Conservation (phyloP, 2,888 invertebrate genomes). For the Pristionchus japonicus region DNA sequence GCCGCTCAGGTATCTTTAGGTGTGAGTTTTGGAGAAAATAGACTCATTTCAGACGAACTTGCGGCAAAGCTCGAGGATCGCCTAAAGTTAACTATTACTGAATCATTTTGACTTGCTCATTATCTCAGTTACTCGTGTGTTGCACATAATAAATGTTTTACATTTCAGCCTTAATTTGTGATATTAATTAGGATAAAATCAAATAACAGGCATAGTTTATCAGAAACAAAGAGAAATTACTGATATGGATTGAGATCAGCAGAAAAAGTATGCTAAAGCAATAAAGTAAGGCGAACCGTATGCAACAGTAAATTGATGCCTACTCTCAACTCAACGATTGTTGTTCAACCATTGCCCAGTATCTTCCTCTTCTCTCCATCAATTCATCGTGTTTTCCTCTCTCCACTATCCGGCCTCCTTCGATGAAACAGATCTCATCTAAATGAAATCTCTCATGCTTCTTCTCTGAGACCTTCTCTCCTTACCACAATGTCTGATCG, state of each 20-base stretch:
- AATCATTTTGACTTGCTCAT: background rate
- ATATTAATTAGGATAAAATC: too few relatives aligned
- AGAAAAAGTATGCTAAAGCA: background rate
- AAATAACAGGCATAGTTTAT: too few relatives aligned
- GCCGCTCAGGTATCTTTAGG: background rate
- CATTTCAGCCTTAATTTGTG: background rate
- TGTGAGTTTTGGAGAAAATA: background rate
- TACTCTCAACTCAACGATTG: slow-evolving; percentile 1
- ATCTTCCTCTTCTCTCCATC: slow-evolving; percentile 35
- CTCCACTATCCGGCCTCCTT: slow-evolving; percentile 25
- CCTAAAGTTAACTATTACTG: background rate
- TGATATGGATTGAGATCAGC: too few relatives aligned
- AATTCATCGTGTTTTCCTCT: slow-evolving; percentile 32
- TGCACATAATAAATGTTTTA: background rate
- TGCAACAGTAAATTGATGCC: background rate
- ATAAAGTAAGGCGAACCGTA: background rate
- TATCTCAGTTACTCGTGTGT: background rate
- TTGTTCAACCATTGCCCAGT: background rate
- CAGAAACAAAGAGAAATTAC: too few relatives aligned
- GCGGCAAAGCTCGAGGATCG: background rate
- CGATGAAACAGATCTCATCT: slow-evolving; percentile 39
- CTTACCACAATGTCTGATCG: slow-evolving; percentile 40
- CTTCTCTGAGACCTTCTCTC: background rate
- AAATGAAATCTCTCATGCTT: background rate
- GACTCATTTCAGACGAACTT: background rate